These are phyloP conservation scores for Vanacampus margaritifer DNA, from an alignment of 2,113 vertebrate species.

Conservation along the genomic window DNA sequence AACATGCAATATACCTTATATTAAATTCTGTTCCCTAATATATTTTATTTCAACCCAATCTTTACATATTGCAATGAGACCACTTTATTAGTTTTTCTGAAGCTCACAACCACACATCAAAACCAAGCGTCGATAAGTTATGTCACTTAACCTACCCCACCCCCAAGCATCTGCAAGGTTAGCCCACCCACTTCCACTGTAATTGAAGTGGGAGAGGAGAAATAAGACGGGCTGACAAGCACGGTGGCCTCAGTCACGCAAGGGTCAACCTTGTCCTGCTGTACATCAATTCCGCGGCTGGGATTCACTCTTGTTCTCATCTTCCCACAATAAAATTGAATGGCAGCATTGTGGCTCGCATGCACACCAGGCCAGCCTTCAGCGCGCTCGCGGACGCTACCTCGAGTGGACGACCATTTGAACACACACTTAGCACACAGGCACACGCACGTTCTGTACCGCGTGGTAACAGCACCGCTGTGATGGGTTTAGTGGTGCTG, in stretches of 20 bases:
- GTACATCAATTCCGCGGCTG: constrained; percentile 35
- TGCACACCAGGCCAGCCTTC: constrained; percentile 17
- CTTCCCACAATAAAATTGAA: constrained; percentile 33
- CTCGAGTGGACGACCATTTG: constrained; percentile 6
- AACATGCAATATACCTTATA: too few relatives aligned
- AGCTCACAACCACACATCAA: background rate
- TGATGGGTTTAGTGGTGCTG: constrained; percentile 30
- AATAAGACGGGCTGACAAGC: constrained; percentile 18
- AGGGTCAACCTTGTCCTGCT: constrained; percentile 36
- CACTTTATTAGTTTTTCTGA: background rate
- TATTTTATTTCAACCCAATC: background rate
- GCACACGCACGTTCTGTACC: background rate
- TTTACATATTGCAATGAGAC: background rate
- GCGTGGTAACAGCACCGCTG: constrained; percentile 13
- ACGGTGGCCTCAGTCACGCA: constrained; percentile 18
- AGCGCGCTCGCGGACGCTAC: constrained; percentile 9
- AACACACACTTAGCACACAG: constrained; percentile 5
- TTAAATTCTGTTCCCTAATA: background rate
- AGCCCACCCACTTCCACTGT: constrained; percentile 7
- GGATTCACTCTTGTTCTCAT: constrained; percentile 30
- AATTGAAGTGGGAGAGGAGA: constrained; percentile 25
- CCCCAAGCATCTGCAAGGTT: constrained; percentile 19
- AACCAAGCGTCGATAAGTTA: background rate
- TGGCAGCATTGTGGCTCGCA: constrained; percentile 15
- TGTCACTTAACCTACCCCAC: background rate